phyloP scores from a whole-genome alignment of 1,140 invertebrate genomes.

The Lucilia cuprina region DNA sequence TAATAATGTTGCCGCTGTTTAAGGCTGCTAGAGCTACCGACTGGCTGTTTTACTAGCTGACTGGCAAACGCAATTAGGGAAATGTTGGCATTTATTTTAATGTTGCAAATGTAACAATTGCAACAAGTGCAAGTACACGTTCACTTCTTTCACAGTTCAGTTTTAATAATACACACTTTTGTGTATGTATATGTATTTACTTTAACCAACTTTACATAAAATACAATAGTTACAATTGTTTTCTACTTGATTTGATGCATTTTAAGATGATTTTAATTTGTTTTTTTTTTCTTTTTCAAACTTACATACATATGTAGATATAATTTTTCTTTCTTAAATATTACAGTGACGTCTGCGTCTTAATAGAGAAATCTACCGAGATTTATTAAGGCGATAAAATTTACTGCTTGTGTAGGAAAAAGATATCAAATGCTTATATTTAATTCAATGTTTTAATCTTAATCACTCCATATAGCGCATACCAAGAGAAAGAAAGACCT shows the following conservation, averaged over 20 bases:
- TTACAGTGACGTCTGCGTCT: not conserved
- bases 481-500: too few relatives aligned
- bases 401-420: not conserved
- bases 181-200: not conserved
- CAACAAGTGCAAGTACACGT: conserved; percentile 29
- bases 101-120: not conserved
- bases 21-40: not conserved
- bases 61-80: conserved; percentile 25
- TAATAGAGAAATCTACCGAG: not conserved
- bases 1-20: not conserved
- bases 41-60: not conserved
- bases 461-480: not conserved
- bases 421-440: not conserved
- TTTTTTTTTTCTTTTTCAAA: not conserved
- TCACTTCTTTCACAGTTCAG: not conserved
- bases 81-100: conserved; percentile 26
- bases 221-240: not conserved
- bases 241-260: conserved; percentile 17
- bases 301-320: too few relatives aligned
- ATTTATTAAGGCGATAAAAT: not conserved
- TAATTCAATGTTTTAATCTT: not conserved
- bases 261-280: conserved; percentile 15
- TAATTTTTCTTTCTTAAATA: not conserved
- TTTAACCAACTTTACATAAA: not conserved
- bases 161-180: not conserved